Conservation (phyloP, 2,113 vertebrate genomes). For the Haemorhous mexicanus region DNA sequence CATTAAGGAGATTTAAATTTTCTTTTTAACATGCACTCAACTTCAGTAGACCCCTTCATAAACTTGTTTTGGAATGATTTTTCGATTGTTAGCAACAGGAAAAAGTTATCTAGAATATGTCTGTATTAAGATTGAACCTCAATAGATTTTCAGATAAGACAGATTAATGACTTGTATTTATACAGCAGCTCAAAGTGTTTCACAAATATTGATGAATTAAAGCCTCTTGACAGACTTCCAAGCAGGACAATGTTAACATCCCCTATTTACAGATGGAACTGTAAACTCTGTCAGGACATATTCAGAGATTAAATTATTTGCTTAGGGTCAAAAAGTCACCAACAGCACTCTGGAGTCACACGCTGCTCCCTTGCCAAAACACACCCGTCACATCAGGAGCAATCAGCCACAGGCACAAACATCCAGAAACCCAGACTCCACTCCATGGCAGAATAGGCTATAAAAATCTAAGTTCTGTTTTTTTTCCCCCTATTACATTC, state of each 20-base stretch:
- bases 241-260: slow-evolving; percentile 37
- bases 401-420: background rate
- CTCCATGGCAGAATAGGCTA: background rate
- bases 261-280: slow-evolving; percentile 35
- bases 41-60: background rate
- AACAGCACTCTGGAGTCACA: background rate
- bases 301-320: slow-evolving; percentile 47
- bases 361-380: background rate
- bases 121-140: background rate
- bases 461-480: background rate
- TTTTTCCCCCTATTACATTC: background rate
- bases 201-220: slow-evolving; percentile 55
- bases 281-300: slow-evolving; percentile 50
- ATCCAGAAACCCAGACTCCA: background rate
- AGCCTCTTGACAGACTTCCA: slow-evolving; percentile 25
- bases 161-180: slow-evolving; percentile 7
- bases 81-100: background rate
- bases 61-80: background rate
- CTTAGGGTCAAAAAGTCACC: slow-evolving; percentile 32
- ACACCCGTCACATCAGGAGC: background rate
- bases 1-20: slow-evolving; percentile 11
- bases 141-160: background rate
- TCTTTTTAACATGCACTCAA: background rate
- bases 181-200: background rate
- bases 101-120: background rate